A percentile compares a stretch with the other conserved stretches of the same genome.
Evolutionary conservation across 2,113 vertebrate species (phyloP).

Genomic region (rabbit (Oryctolagus cuniculus)): DNA sequence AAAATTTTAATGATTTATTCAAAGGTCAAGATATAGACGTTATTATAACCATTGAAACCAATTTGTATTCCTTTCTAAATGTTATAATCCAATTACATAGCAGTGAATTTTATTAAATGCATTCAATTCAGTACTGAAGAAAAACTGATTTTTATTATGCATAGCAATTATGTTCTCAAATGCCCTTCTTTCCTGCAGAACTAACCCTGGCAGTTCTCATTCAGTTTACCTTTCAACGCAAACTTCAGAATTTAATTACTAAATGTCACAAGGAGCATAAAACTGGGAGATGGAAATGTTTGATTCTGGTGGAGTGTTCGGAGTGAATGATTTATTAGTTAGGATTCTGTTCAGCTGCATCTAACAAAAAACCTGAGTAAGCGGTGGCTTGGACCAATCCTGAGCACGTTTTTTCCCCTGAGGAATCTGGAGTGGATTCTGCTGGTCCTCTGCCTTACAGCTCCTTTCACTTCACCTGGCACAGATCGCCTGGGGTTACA

Average conservation of each 20-base stretch:
- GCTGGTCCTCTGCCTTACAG: not conserved
- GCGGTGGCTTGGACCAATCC: not conserved
- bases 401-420: not conserved
- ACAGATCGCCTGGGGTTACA: not conserved
- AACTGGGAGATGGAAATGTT: slow-evolving; percentile 7
- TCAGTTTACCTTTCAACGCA: slow-evolving; percentile 47
- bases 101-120: slow-evolving; percentile 28
- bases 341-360: not conserved
- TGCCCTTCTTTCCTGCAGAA: slow-evolving; percentile 18
- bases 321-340: slow-evolving; percentile 26
- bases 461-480: not conserved
- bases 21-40: slow-evolving; percentile 52
- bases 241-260: slow-evolving; percentile 60
- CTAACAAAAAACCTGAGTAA: not conserved
- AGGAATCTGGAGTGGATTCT: not conserved
- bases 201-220: slow-evolving; percentile 26
- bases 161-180: slow-evolving; percentile 56
- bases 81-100: slow-evolving; percentile 43
- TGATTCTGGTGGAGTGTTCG: not conserved
- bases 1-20: slow-evolving; percentile 52
- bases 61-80: slow-evolving; percentile 53
- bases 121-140: slow-evolving; percentile 42
- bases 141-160: slow-evolving; percentile 49
- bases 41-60: slow-evolving; percentile 48
- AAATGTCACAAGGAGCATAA: slow-evolving; percentile 9